These are phyloP conservation scores for Drosophila mimetica DNA, from an alignment of 2,888 invertebrate species.

Conservation along the genomic window DNA sequence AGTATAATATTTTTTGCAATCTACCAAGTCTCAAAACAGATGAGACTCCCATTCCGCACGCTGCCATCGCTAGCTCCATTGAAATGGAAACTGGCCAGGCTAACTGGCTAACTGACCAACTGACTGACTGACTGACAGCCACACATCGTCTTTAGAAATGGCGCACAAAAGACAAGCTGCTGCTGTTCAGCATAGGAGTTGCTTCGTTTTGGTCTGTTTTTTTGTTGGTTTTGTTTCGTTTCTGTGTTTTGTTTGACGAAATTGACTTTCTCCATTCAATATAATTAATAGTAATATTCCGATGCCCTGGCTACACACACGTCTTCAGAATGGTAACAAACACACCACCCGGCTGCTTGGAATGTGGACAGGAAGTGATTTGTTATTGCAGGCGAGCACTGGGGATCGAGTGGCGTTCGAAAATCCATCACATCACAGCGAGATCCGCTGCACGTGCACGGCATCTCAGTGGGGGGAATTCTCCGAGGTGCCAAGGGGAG, in stretches of 20 bases:
- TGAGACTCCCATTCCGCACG: slow-evolving; percentile 8
- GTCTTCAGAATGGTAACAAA: slow-evolving; percentile 70
- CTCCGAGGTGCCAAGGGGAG: no score
- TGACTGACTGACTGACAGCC: slow-evolving; percentile 48
- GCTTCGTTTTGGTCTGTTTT: slow-evolving; percentile 15
- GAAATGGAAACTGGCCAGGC: slow-evolving; percentile 75
- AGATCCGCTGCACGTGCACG: slow-evolving; percentile 53
- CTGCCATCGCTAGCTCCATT: slow-evolving; percentile 41
- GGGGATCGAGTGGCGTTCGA: slow-evolving; percentile 38
- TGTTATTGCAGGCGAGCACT: slow-evolving; percentile 66
- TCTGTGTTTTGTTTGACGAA: slow-evolving; percentile 64
- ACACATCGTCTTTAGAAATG: slow-evolving; percentile 69
- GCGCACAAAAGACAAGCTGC: slow-evolving; percentile 73
- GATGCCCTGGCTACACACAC: slow-evolving; percentile 51
- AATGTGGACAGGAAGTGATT: slow-evolving; percentile 73
- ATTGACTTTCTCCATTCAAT: slow-evolving; percentile 81
- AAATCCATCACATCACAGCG: slow-evolving; percentile 26
- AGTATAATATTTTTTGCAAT: no score
- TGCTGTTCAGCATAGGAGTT: slow-evolving; percentile 45
- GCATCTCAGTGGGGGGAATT: slow-evolving; percentile 34
- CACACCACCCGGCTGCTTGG: slow-evolving; percentile 33
- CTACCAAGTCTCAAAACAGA: background rate
- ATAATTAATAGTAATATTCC: slow-evolving; percentile 78
- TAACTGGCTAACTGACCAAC: slow-evolving; percentile 44
- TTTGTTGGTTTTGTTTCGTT: slow-evolving; percentile 3